A percentile compares a stretch with the other conserved stretches of the same genome.
Conservation (phyloP, 2,888 invertebrate genomes). For the Mesopsocus fuscifrons region DNA sequence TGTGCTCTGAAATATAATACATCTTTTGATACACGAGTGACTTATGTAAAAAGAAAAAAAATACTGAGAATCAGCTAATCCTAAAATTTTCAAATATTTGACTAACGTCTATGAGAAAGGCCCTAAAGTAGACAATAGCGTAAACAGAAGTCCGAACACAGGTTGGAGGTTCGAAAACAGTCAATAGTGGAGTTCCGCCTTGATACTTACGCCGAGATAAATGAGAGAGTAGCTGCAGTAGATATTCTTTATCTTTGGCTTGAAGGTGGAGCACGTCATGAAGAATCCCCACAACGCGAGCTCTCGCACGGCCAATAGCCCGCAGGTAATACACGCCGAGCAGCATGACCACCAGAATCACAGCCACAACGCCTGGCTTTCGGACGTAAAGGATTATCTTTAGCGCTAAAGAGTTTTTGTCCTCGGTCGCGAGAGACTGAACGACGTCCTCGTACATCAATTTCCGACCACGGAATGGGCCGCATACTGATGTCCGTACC, state of each 20-base stretch:
- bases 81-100: too few relatives aligned
- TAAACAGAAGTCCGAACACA: too few relatives aligned
- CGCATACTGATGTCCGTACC: constrained; percentile 36
- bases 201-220: background rate
- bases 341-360: constrained; percentile 39
- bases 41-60: too few relatives aligned
- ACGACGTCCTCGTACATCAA: constrained; percentile 37
- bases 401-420: constrained; percentile 28
- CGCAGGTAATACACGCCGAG: constrained; percentile 42
- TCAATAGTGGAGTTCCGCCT: too few relatives aligned
- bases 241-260: constrained; percentile 49
- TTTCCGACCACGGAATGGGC: constrained; percentile 37
- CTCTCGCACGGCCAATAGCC: constrained; percentile 39
- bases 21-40: too few relatives aligned
- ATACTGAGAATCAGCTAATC: too few relatives aligned
- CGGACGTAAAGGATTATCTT: constrained; percentile 29
- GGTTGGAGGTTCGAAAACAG: too few relatives aligned
- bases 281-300: constrained; percentile 36
- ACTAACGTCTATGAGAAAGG: too few relatives aligned
- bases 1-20: too few relatives aligned
- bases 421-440: constrained; percentile 32
- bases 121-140: too few relatives aligned
- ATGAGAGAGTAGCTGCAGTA: constrained; percentile 35
- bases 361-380: constrained; percentile 40
- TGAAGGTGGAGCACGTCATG: constrained; percentile 43